Evolutionary conservation across 2,113 vertebrate species (phyloP).

Genomic region (Acanthochromis polyacanthus): DNA sequence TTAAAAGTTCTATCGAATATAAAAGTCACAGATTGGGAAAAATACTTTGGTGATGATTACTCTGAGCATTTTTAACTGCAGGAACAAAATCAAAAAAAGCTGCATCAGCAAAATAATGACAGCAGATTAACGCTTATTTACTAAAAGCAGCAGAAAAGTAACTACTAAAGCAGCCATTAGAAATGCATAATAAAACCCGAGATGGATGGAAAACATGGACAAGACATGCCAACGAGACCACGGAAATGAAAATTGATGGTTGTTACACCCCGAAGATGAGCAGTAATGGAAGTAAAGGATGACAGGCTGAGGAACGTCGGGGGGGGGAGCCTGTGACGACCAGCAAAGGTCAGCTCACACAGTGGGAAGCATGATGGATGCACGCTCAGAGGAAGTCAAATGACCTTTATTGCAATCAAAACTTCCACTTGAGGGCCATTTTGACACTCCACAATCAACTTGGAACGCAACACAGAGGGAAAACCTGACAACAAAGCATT

Average conservation of each 20-base stretch:
- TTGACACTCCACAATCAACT: slow-evolving; percentile 28
- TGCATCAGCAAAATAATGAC: slow-evolving; percentile 41
- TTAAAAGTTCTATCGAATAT: too few relatives aligned
- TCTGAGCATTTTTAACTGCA: slow-evolving; percentile 7
- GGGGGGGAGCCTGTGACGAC: not conserved
- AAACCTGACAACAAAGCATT: slow-evolving; percentile 1
- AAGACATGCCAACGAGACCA: slow-evolving; percentile 26
- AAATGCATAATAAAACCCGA: slow-evolving; percentile 43
- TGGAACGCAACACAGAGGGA: slow-evolving; percentile 2
- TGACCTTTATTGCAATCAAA: slow-evolving; percentile 72
- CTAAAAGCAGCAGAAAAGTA: not conserved
- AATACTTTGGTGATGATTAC: not conserved
- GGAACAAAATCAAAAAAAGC: slow-evolving; percentile 42
- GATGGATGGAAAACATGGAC: slow-evolving; percentile 40
- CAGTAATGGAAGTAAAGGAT: slow-evolving; percentile 64
- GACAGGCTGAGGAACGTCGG: slow-evolving; percentile 22
- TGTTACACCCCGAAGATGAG: slow-evolving; percentile 60
- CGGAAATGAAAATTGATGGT: slow-evolving; percentile 63
- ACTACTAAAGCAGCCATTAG: slow-evolving; percentile 12
- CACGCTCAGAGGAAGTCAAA: slow-evolving; percentile 47
- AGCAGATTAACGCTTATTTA: slow-evolving; percentile 53
- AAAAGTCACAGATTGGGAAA: too few relatives aligned
- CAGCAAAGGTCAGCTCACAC: slow-evolving; percentile 73
- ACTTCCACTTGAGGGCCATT: slow-evolving; percentile 55
- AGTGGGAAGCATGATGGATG: slow-evolving; percentile 69